Evolutionary conservation across 2,797 vertebrate species (phyloP).

Genomic region (Lates japonicus): DNA sequence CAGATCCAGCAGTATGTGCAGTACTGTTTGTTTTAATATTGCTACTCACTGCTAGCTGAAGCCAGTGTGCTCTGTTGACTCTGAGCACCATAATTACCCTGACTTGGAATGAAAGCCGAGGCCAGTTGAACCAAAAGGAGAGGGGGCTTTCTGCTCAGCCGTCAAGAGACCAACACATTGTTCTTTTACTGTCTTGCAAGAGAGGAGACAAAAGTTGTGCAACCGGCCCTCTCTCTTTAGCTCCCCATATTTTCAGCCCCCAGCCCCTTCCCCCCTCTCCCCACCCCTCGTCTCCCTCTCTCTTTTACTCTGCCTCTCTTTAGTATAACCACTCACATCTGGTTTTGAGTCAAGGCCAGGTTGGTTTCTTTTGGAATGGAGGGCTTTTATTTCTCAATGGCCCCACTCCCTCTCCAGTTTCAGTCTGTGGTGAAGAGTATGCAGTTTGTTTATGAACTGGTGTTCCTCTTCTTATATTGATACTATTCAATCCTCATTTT

Average conservation of each 20-base stretch:
- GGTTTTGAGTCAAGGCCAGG: constrained; percentile 87
- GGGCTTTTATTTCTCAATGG: constrained; percentile 84
- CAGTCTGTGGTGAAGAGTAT: constrained; percentile 71
- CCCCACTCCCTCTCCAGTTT: constrained; percentile 81
- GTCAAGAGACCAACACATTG: constrained; percentile 59
- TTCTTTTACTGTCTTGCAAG: constrained; percentile 66
- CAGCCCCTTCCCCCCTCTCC: constrained; percentile 46
- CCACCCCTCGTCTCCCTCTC: constrained; percentile 55
- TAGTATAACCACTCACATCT: constrained; percentile 83
- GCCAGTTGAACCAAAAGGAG: constrained; percentile 46
- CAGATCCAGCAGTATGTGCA: constrained; percentile 21
- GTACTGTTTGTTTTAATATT: constrained; percentile 51
- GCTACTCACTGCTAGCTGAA: constrained; percentile 22
- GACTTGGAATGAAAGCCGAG: constrained; percentile 49
- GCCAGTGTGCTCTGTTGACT: constrained; percentile 50
- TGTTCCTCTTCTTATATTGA: constrained; percentile 71
- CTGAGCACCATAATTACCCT: constrained; percentile 56
- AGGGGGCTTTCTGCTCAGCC: constrained; percentile 32
- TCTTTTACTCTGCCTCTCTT: constrained; percentile 60
- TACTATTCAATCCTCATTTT: constrained; percentile 61
- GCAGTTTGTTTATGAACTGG: constrained; percentile 76
- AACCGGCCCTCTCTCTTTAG: constrained; percentile 55
- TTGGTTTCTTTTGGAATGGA: constrained; percentile 84
- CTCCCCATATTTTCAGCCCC: constrained; percentile 57
- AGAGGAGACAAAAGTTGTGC: constrained; percentile 71